A percentile compares a stretch with the other conserved stretches of the same genome.
phyloP scores from a whole-genome alignment of 1,140 invertebrate genomes.

The Calliphora vicina region DNA sequence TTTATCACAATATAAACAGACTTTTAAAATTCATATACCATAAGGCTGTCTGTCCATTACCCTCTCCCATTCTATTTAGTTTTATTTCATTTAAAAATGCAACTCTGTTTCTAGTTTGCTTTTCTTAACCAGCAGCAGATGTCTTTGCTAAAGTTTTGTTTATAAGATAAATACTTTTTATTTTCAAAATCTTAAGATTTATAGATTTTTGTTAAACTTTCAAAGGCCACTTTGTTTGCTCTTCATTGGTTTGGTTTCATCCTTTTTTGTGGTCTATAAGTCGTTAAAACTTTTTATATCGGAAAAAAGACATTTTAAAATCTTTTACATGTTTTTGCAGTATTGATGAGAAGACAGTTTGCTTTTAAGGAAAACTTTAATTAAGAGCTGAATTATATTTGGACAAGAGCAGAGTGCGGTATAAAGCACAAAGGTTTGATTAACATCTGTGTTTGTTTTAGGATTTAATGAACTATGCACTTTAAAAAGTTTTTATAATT shows the following conservation, averaged over 20 bases:
- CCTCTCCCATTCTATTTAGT: no score
- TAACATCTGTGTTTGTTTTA: conserved; percentile 14
- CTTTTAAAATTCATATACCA: conserved; percentile 42
- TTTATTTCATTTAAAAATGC: no score
- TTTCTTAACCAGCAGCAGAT: neutral
- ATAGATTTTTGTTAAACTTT: conserved; percentile 28
- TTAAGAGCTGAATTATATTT: conserved; percentile 62
- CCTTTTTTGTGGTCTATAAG: conserved; percentile 23
- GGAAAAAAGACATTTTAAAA: neutral
- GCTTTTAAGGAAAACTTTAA: conserved; percentile 47
- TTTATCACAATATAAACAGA: conserved; percentile 60
- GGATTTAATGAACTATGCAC: conserved; percentile 17
- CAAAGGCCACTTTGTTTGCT: neutral
- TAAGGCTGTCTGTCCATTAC: neutral
- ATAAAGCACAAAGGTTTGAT: conserved; percentile 44
- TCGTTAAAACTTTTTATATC: conserved; percentile 30
- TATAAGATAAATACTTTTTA: conserved; percentile 35
- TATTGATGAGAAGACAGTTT: neutral
- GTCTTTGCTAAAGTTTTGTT: conserved; percentile 29
- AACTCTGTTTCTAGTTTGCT: neutral
- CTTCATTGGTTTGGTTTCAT: neutral
- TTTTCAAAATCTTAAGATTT: neutral
- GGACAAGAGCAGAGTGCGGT: conserved; percentile 47
- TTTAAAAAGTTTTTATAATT: no score
- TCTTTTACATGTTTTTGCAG: conserved; percentile 5